These are phyloP conservation scores for Lycaon pictus DNA, from an alignment of 2,113 vertebrate species.

Conservation along the genomic window DNA sequence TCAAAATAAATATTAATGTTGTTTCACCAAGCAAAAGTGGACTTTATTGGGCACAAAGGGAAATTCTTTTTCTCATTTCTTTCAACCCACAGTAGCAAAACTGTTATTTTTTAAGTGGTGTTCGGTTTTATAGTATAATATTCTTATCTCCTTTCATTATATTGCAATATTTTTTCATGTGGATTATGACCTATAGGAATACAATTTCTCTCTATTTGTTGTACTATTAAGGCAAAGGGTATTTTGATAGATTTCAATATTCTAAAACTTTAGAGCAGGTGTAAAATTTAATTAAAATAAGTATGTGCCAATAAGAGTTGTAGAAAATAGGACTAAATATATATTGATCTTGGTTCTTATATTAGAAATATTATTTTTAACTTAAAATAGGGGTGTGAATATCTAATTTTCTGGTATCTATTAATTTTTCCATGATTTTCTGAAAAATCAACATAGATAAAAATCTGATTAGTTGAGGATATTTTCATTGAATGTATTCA, in stretches of 20 bases:
- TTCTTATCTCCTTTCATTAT: slow-evolving; percentile 61
- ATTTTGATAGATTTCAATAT: background rate
- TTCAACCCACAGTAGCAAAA: background rate
- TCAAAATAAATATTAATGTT: slow-evolving; percentile 71
- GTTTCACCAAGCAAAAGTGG: slow-evolving; percentile 32
- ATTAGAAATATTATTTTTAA: slow-evolving; percentile 29
- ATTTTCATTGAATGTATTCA: background rate
- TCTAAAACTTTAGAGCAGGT: background rate
- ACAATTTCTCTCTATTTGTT: background rate
- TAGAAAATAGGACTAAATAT: background rate
- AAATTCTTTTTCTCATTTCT: slow-evolving; percentile 16
- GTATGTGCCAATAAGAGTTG: background rate
- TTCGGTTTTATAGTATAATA: slow-evolving; percentile 43
- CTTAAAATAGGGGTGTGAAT: background rate
- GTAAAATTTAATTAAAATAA: slow-evolving; percentile 55
- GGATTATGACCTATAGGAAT: slow-evolving; percentile 10
- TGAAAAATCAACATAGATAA: background rate
- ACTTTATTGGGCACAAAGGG: slow-evolving; percentile 8
- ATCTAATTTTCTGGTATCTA: background rate
- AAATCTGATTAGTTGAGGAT: background rate
- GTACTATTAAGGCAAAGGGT: background rate
- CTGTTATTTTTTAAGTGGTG: background rate
- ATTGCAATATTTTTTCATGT: slow-evolving; percentile 50
- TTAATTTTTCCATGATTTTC: background rate
- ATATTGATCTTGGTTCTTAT: background rate